Conservation (phyloP, 2,797 vertebrate species). For the Pygocentrus nattereri region DNA sequence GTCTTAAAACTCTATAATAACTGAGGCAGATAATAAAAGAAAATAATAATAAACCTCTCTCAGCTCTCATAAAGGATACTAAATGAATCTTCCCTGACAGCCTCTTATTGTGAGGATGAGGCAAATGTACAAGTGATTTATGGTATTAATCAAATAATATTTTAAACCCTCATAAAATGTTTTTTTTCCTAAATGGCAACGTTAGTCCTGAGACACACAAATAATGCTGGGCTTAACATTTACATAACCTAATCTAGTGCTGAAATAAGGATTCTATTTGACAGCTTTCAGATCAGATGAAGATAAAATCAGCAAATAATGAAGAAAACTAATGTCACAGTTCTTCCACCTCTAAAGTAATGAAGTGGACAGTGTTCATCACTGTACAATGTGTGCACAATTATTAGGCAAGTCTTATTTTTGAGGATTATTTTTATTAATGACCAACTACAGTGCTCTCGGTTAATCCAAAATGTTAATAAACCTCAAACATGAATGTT, state of each 20-base stretch:
- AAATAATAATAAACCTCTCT: not conserved
- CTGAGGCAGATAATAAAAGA: not conserved
- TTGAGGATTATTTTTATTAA: no score
- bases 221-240: not conserved
- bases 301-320: not conserved
- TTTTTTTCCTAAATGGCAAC: not conserved
- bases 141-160: slow-evolving; percentile 5
- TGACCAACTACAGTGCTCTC: no score
- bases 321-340: not conserved
- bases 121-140: slow-evolving; percentile 2
- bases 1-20: not conserved
- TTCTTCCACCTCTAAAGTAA: not conserved
- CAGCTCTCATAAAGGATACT: not conserved
- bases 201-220: not conserved
- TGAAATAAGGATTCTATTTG: not conserved
- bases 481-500: no score
- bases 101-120: not conserved
- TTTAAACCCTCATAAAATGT: not conserved
- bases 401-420: no score
- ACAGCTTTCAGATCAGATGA: not conserved
- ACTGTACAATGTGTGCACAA: no score
- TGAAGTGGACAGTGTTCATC: not conserved
- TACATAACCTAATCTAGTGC: not conserved
- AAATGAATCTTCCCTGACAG: not conserved
- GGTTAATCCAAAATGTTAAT: no score